phyloP scores from a whole-genome alignment of 2,888 invertebrate species.

The Drosophila nr. fundita region DNA sequence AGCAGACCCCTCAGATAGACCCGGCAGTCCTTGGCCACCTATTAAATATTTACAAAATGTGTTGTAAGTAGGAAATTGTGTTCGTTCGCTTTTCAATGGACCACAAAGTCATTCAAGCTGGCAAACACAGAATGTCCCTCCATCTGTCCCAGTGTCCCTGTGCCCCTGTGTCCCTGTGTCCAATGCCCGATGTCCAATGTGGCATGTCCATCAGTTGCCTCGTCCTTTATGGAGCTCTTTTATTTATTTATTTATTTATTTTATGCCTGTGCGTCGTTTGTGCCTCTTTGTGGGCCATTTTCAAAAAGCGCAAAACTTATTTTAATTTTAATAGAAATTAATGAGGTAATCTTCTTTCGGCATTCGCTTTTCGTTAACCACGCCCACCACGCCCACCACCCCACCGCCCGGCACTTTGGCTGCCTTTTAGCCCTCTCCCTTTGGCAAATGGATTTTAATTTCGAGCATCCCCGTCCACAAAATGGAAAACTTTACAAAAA shows the following conservation, averaged over 20 bases:
- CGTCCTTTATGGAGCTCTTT: constrained; percentile 27
- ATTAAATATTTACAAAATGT: constrained; percentile 70
- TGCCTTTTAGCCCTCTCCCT: constrained; percentile 6
- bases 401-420: neutral
- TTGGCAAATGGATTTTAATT: constrained; percentile 67
- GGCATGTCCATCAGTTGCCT: constrained; percentile 35
- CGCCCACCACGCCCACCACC: neutral
- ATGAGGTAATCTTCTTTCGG: constrained; percentile 72
- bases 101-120: constrained; percentile 62
- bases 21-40: constrained; percentile 50
- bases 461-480: constrained; percentile 26
- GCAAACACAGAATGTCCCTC: constrained; percentile 33
- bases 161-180: constrained; percentile 5
- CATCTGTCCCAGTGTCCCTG: constrained; percentile 11
- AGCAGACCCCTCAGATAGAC: neutral
- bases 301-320: constrained; percentile 65
- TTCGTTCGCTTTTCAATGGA: constrained; percentile 59
- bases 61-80: constrained; percentile 74
- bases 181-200: constrained; percentile 2
- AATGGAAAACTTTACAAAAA: constrained; percentile 47
- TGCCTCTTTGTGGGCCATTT: constrained; percentile 52
- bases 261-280: constrained; percentile 55
- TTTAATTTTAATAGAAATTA: constrained; percentile 75
- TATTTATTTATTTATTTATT: constrained; percentile 68
- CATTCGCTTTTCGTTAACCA: constrained; percentile 20